Evolutionary conservation across 2,888 invertebrate species (phyloP).

Genomic region (Syrista parreyssii): DNA sequence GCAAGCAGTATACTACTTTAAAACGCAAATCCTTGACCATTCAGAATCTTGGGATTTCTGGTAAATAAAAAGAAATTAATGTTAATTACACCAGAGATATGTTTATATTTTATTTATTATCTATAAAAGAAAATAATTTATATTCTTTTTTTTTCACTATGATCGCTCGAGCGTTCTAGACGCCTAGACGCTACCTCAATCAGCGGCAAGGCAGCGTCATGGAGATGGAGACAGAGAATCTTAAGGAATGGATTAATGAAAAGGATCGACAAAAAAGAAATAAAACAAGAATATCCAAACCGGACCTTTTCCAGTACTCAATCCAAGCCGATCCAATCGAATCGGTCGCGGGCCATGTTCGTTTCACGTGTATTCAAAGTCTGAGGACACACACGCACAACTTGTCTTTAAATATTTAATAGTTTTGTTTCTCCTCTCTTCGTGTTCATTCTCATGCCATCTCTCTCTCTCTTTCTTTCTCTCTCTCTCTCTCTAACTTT

Average conservation of each 20-base stretch:
- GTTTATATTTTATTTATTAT: no score
- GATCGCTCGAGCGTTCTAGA: neutral
- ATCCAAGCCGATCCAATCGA: slow-evolving; percentile 4
- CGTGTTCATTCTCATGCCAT: neutral
- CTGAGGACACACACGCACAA: neutral
- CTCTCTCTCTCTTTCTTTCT: slow-evolving; percentile 17
- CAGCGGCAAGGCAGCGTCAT: neutral
- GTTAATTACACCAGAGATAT: neutral
- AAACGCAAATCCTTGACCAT: neutral
- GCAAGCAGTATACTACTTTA: neutral
- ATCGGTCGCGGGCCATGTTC: slow-evolving; percentile 4
- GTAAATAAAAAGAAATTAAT: neutral
- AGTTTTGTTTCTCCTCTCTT: slow-evolving; percentile 1
- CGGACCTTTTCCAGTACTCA: neutral
- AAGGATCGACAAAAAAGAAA: neutral
- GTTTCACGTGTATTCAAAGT: neutral
- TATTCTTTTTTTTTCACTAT: neutral
- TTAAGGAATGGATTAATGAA: neutral
- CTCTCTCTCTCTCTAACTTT: slow-evolving; percentile 19
- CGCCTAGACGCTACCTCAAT: neutral
- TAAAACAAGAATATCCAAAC: slow-evolving; percentile 1
- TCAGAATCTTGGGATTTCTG: neutral
- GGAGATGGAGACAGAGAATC: neutral
- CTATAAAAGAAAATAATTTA: neutral
- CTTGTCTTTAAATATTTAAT: slow-evolving; percentile 4